Percentiles rank a stretch among this genome's conserved stretches.
These are phyloP conservation scores for Chinchilla lanigera DNA, from an alignment of 2,113 vertebrate species.

Conservation along the genomic window DNA sequence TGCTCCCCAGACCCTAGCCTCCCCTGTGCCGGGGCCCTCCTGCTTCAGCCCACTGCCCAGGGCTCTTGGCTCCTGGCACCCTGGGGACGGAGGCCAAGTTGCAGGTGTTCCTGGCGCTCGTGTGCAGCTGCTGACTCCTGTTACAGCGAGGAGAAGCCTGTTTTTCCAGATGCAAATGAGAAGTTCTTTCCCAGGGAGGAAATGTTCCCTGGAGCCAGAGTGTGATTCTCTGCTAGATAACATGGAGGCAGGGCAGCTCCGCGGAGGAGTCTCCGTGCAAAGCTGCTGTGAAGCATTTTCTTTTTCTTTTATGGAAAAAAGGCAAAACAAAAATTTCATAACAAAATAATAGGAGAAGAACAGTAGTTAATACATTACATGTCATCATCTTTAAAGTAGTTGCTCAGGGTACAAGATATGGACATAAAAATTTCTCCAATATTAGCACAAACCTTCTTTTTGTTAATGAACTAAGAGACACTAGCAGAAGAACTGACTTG, in stretches of 20 bases:
- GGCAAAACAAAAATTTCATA: not conserved
- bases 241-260: too few relatives aligned
- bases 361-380: not conserved
- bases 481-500: not conserved
- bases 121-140: not conserved
- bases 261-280: not conserved
- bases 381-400: not conserved
- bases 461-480: not conserved
- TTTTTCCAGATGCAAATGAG: not conserved
- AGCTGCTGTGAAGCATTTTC: fast-evolving
- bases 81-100: not conserved
- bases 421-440: not conserved
- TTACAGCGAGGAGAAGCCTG: not conserved
- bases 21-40: fast-evolving
- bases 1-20: not conserved
- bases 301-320: not conserved
- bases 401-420: not conserved
- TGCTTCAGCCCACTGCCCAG: not conserved
- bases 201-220: not conserved
- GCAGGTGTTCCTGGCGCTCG: not conserved
- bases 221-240: not conserved
- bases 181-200: not conserved
- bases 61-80: not conserved
- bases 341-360: not conserved
- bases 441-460: not conserved